phyloP scores from a whole-genome alignment of 2,113 vertebrate genomes.

The Cyphotilapia sp. region DNA sequence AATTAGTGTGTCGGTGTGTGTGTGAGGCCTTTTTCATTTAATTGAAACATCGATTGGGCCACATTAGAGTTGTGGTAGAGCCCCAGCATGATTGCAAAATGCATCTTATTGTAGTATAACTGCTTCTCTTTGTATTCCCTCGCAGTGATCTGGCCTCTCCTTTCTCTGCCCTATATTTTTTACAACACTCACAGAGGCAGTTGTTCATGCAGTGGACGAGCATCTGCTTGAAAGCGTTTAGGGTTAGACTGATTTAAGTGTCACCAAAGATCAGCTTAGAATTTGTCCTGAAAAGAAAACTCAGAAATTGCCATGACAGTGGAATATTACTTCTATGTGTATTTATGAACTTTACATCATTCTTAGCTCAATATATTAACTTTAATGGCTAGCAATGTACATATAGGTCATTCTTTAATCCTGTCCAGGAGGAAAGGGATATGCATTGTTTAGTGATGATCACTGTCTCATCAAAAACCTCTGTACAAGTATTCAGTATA shows the following conservation, averaged over 20 bases:
- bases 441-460: background rate
- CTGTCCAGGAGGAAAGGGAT: background rate
- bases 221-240: background rate
- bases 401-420: background rate
- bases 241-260: background rate
- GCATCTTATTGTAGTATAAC: background rate
- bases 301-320: background rate
- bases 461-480: background rate
- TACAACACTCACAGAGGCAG: background rate
- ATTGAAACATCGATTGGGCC: constrained; percentile 23
- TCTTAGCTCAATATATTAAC: background rate
- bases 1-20: constrained; percentile 21
- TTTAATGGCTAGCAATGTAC: background rate
- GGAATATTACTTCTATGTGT: background rate
- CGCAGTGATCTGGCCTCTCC: background rate
- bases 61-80: constrained; percentile 6
- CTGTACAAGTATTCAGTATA: background rate
- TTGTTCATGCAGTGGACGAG: background rate
- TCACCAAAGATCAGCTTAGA: background rate
- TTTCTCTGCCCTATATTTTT: background rate
- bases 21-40: constrained; percentile 1
- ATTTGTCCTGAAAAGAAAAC: background rate
- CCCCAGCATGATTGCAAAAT: background rate
- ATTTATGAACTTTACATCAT: background rate
- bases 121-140: background rate